phyloP scores from a whole-genome alignment of 2,797 vertebrate species.

The Darevskia mixta region DNA sequence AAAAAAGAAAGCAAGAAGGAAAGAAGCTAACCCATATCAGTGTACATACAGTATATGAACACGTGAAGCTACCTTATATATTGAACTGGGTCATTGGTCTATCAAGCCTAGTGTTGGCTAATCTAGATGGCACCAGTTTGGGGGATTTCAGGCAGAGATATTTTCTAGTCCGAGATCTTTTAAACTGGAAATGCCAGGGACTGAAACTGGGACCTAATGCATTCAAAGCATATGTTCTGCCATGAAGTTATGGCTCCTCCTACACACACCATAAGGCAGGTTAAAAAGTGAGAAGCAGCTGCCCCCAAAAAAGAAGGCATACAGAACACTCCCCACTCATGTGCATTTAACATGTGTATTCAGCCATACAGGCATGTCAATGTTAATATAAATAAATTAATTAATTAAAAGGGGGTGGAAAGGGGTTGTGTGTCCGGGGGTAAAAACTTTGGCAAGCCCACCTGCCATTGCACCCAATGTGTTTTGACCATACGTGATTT shows the following conservation, averaged over 20 bases:
- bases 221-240: neutral
- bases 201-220: neutral
- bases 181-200: neutral
- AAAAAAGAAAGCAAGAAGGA: slow-evolving; percentile 39
- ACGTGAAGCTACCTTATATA: neutral
- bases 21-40: neutral
- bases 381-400: too few species aligned
- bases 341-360: too few species aligned
- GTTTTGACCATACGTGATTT: too few species aligned
- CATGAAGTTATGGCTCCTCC: neutral
- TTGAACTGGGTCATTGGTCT: neutral
- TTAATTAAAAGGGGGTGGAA: too few species aligned
- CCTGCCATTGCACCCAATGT: too few species aligned
- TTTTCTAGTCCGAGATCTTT: neutral
- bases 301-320: neutral
- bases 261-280: neutral
- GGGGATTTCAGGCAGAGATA: neutral
- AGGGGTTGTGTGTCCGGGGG: too few species aligned
- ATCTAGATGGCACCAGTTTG: neutral
- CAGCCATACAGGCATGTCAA: too few species aligned
- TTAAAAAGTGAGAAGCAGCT: neutral
- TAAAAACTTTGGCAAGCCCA: too few species aligned
- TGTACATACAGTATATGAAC: neutral
- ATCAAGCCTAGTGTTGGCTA: neutral
- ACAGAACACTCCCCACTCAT: too few species aligned